Conservation (phyloP, 92 coral and sea anemone species). For the Scolanthus callimorphus region DNA sequence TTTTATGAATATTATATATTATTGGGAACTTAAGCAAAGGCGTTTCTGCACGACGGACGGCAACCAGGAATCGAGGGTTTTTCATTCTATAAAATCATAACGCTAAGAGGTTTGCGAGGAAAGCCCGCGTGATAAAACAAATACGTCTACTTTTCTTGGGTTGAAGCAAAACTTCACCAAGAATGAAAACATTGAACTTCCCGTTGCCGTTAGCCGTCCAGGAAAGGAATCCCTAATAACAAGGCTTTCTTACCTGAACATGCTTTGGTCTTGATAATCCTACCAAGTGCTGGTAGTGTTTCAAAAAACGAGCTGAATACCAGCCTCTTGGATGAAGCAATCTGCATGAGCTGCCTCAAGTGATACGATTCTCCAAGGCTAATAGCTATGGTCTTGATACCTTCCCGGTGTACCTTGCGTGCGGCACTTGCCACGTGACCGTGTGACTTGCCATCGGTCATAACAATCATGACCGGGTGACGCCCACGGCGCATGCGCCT, state of each 20-base stretch:
- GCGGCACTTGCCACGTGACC: conserved; percentile 34
- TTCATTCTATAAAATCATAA: too few species aligned
- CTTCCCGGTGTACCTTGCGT: conserved; percentile 11
- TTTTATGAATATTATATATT: too few species aligned
- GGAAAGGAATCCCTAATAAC: background rate
- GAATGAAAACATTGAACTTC: too few species aligned
- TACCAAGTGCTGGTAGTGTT: background rate
- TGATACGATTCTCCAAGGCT: conserved; percentile 31
- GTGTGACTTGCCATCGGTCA: conserved; percentile 44
- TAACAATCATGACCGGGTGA: conserved; percentile 19
- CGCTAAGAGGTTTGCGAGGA: too few species aligned
- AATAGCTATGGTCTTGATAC: conserved; percentile 26
- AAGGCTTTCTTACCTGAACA: conserved; percentile 12
- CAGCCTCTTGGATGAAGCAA: conserved; percentile 25
- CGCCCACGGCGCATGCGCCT: conserved; percentile 20
- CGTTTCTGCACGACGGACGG: too few species aligned
- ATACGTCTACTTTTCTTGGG: too few species aligned
- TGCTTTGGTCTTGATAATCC: conserved; percentile 7
- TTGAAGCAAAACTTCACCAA: too few species aligned
- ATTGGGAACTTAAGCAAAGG: too few species aligned
- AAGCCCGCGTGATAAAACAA: too few species aligned
- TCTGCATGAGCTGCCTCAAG: conserved; percentile 18
- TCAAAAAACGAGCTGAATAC: conserved; percentile 20
- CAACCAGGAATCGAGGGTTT: too few species aligned
- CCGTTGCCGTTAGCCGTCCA: too few species aligned